Percentiles rank a stretch among this genome's conserved stretches.
Conservation (phyloP, 2,113 vertebrate species). For the Anthoscopus minutus region DNA sequence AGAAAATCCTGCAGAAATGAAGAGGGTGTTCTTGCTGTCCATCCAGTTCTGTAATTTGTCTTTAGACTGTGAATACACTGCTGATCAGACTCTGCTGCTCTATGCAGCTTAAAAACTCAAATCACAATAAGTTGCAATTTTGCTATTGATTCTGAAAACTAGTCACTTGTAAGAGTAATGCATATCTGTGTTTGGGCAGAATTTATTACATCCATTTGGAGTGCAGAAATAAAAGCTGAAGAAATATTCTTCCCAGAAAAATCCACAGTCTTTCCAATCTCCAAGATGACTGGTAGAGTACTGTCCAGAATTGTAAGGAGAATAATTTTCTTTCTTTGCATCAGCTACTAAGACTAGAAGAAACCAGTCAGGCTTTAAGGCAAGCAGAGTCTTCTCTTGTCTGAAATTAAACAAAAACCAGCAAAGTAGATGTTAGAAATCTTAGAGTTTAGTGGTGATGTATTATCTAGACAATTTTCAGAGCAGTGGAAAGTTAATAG, state of each 20-base stretch:
- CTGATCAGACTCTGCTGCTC: not conserved
- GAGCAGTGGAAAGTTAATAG: not conserved
- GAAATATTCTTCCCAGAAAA: not conserved
- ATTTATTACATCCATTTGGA: not conserved
- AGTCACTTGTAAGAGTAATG: not conserved
- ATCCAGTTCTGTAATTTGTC: not conserved
- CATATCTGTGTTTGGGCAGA: not conserved
- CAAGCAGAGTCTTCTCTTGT: not conserved
- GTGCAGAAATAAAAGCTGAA: not conserved
- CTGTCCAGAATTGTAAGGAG: not conserved
- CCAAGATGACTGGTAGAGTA: not conserved
- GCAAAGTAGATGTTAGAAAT: not conserved
- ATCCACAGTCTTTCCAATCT: not conserved
- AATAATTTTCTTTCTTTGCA: not conserved
- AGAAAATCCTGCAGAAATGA: not conserved
- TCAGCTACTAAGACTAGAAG: not conserved
- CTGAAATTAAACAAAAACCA: not conserved
- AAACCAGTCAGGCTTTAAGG: not conserved
- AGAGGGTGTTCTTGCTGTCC: not conserved
- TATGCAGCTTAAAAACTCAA: not conserved
- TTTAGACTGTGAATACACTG: not conserved
- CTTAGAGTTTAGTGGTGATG: not conserved
- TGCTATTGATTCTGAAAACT: not conserved
- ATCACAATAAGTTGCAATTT: not conserved
- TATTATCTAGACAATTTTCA: not conserved